Base-by-base conservation (phyloP, 2,797 vertebrate genomes). In the Pseudopleuronectes americanus region DNA sequence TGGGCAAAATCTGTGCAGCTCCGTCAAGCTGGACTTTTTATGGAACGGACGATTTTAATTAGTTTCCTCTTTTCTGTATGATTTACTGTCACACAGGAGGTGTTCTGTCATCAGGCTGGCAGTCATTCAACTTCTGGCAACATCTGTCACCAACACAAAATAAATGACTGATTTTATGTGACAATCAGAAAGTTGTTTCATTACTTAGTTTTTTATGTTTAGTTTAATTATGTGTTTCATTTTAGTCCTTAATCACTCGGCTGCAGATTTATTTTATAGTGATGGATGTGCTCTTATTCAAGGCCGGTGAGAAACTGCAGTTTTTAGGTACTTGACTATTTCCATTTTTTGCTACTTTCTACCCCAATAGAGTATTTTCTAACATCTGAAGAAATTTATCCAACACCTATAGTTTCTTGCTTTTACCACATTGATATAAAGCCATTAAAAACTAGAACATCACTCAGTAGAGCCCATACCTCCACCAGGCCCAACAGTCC, bases 101-200 rank as follows among this genome's bases (percentile, higher is more conserved):
- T 17, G 19, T 45, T 45, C 17, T 45, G 14, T 45, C 16, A 8
- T 45, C 5, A 0, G 17, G 14, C 7, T 51, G 47, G 17, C 3
- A 6, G 65, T 82, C 26, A 65, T 45, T 51, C 41, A 76, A 36
- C 26, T 36, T 55, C 24, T 19, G 52, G 43, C 54, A 55, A 36
- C 26, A 49, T 55, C 31, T 22, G 47, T 45, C 58, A 55, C 64
- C n/a, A 57, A 38, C 7, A 38, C 41, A 63, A 57, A 64, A 68
- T 57, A 23, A 52, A 36, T n/a, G 28, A 19, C 21, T 7, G 36
- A 52, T 16, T 4, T 68, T 43, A 61, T 6, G 12, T 3, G 49
- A 43, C 24, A 22, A 23, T 56, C 3, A 0, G 17, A 51, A 52
- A 52, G 3, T 45, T 23, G 31, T 55, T 73, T 56, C 12, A 68